Evolutionary conservation across 2,113 vertebrate species (phyloP).

Genomic region (Nothobranchius furzeri): DNA sequence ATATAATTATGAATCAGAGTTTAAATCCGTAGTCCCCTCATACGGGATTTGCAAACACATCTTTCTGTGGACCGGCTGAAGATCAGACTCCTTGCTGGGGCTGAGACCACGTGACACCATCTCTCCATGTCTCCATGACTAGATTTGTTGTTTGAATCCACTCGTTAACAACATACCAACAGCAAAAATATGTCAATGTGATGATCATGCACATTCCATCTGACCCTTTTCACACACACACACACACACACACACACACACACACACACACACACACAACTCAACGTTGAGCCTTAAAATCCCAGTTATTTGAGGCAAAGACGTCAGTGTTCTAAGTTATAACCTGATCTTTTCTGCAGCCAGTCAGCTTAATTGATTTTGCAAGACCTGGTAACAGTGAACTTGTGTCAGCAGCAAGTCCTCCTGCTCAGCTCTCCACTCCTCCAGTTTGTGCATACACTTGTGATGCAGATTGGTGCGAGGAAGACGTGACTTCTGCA

Average conservation of each 20-base stretch:
- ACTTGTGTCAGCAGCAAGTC: slow-evolving; percentile 45
- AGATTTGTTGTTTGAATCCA: slow-evolving; percentile 61
- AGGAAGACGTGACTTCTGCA: background rate
- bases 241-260: slow-evolving; percentile 28
- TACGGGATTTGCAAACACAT: slow-evolving; percentile 8
- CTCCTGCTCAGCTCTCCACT: slow-evolving; percentile 1
- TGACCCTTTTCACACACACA: slow-evolving; percentile 35
- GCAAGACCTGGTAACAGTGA: slow-evolving; percentile 38
- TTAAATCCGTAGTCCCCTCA: slow-evolving; percentile 16
- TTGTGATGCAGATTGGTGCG: background rate
- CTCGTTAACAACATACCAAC: slow-evolving; percentile 71
- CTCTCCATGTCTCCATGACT: slow-evolving; percentile 54
- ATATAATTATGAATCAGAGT: slow-evolving; percentile 38
- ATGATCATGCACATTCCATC: slow-evolving; percentile 72
- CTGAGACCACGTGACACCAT: slow-evolving; percentile 36
- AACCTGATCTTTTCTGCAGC: slow-evolving; percentile 60
- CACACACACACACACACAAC: slow-evolving; percentile 2
- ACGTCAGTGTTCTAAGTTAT: slow-evolving; percentile 52
- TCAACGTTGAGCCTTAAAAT: slow-evolving; percentile 25
- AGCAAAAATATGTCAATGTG: slow-evolving; percentile 58
- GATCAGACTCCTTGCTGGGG: slow-evolving; percentile 13
- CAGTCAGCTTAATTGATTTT: slow-evolving; percentile 70
- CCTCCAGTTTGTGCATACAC: slow-evolving; percentile 6
- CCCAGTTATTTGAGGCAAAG: slow-evolving; percentile 43
- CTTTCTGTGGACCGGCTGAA: slow-evolving; percentile 11